Base-by-base conservation (phyloP, 2,113 vertebrate genomes). In the Drymodes brunneopygia region DNA sequence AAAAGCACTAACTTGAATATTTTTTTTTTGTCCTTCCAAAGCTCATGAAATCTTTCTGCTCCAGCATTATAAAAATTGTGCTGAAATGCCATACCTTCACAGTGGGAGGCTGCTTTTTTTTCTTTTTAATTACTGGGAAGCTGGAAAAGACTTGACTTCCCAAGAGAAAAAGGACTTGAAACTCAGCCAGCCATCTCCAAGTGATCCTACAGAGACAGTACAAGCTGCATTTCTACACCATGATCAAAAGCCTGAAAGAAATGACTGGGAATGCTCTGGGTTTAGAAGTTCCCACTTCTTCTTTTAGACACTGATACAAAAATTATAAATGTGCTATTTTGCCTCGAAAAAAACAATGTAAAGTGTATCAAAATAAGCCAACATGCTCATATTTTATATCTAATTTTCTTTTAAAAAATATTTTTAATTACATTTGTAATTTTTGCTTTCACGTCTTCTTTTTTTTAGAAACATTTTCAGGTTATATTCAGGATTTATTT, bases 101-200 rank as follows among this genome's bases (percentile, higher is more conserved):
- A 81, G 70, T 33, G 13, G 67, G 83, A 81, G 61, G 8, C 82
- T n/a, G 15, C 1, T 62, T 65, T 73, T 77, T 45, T 71, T 87
- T 8, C 44, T 48, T 95, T 92, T 91, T 95, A 92, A 95, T 95
- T 94, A 91, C 81, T 87, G 79, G 81, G 72, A 89, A 96, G 60
- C 69, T 94, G 64, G 54, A 83, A 94, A 83, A 92, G 86, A 87
- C 69, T 83, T 83, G 56, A 86, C 83, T 95, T 94, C 89, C 89
- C 91, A 79, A 64, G 89, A 71, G 81, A 71, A 89, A 94, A 75
- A 74, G 40, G 51, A 89, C 86, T 94, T 94, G 92, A 92, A 96
- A 92, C 77, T 91, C 73, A 91, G 94, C 86, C 92, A 96, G 67
- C 33, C 73, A 94, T 60, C 88, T 81, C 47, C 89, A 90, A 94